Percentiles rank a stretch among this genome's conserved stretches.
phyloP scores from a whole-genome alignment of 1,140 invertebrate species.

The Pseudomyrmex gracilis region DNA sequence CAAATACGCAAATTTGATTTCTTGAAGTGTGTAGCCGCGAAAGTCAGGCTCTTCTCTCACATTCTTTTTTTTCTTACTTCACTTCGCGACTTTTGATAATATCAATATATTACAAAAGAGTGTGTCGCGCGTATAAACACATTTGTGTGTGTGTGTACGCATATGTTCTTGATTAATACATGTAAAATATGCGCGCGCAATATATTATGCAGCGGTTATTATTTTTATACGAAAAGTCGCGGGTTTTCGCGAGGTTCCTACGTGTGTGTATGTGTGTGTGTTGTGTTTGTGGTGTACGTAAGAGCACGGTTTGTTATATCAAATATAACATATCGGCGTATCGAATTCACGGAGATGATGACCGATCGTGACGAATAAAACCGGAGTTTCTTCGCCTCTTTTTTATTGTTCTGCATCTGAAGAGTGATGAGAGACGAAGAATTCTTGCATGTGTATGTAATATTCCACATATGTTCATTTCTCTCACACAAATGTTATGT shows the following conservation, averaged over 20 bases:
- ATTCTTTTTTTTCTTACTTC: too few species aligned
- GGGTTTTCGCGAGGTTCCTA: constrained; percentile 20
- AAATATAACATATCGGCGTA: background rate
- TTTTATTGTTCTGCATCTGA: constrained; percentile 25
- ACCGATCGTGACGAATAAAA: background rate
- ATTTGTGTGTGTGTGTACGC: constrained; percentile 39
- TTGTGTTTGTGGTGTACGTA: constrained; percentile 20
- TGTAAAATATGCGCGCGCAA: constrained; percentile 50
- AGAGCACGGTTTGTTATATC: constrained; percentile 9
- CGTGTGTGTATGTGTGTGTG: constrained; percentile 35
- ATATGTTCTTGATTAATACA: constrained; percentile 58
- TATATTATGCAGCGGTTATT: constrained; percentile 40
- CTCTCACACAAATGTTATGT: background rate
- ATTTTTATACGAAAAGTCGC: constrained; percentile 27
- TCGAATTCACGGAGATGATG: constrained; percentile 17
- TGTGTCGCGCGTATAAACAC: constrained; percentile 42
- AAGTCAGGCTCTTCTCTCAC: constrained; percentile 65
- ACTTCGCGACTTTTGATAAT: constrained; percentile 64
- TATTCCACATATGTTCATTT: background rate
- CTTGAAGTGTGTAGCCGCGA: constrained; percentile 66
- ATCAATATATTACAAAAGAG: constrained; percentile 59
- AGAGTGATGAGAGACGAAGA: constrained; percentile 38
- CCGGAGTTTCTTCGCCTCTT: background rate
- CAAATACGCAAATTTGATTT: constrained; percentile 81
- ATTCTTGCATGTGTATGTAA: background rate